Evolutionary conservation across 1,140 invertebrate species (phyloP).

Genomic region (Drosophila lowei): DNA sequence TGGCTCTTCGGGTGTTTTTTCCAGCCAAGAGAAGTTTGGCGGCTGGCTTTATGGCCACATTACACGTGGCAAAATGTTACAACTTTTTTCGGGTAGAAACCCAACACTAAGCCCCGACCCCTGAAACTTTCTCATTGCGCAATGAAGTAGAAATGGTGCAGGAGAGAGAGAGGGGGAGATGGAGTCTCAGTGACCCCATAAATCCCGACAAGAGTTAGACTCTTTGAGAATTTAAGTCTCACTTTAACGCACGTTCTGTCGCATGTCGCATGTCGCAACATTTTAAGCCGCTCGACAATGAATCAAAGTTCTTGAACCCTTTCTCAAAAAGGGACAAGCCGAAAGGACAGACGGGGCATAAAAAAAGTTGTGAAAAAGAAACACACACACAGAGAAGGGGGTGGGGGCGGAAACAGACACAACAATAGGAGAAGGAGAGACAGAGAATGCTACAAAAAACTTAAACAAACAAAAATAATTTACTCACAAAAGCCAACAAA

Average conservation of each 20-base stretch:
- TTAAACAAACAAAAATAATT: constrained; percentile 25
- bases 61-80: constrained; percentile 36
- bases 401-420: no score
- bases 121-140: constrained; percentile 23
- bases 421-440: constrained; percentile 6
- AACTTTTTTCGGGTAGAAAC: no score
- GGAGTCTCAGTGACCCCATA: constrained; percentile 13
- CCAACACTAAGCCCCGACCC: no score
- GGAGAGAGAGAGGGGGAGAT: background rate
- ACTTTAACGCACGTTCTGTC: constrained; percentile 36
- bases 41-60: constrained; percentile 34
- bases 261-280: constrained; percentile 21
- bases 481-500: constrained; percentile 14
- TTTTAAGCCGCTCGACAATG: constrained; percentile 48
- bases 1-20: constrained; percentile 19
- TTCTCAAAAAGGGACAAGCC: constrained; percentile 19
- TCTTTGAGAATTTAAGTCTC: constrained; percentile 13
- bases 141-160: constrained; percentile 1
- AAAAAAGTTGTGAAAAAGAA: constrained; percentile 21
- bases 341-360: constrained; percentile 13
- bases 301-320: constrained; percentile 26
- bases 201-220: background rate
- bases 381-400: constrained; percentile 1
- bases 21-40: constrained; percentile 4
- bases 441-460: constrained; percentile 25